phyloP scores from a whole-genome alignment of 1,140 invertebrate genomes.

The Apis dorsata region DNA sequence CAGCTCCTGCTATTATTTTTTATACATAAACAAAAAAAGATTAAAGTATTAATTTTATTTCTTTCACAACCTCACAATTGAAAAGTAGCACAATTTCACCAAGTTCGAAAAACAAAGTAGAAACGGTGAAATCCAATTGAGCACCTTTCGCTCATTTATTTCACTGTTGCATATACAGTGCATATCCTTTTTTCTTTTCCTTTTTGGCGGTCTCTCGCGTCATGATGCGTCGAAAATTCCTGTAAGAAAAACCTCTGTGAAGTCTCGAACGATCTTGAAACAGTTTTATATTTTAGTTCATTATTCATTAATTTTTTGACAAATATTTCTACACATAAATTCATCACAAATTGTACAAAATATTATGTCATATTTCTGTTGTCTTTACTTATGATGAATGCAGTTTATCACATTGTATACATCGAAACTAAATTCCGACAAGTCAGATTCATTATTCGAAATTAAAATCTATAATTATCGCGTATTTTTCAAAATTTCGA shows the following conservation, averaged over 20 bases:
- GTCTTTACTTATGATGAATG: too few relatives aligned
- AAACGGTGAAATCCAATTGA: neutral
- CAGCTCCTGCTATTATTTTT: too few relatives aligned
- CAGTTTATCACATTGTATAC: too few relatives aligned
- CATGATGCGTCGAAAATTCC: slow-evolving; percentile 35
- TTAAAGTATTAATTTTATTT: neutral
- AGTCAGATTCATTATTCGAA: too few relatives aligned
- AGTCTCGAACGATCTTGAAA: neutral
- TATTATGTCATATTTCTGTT: too few relatives aligned
- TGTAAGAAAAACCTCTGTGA: slow-evolving; percentile 22
- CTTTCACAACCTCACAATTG: neutral
- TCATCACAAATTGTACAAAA: too few relatives aligned
- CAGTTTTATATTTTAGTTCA: too few relatives aligned
- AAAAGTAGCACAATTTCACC: neutral
- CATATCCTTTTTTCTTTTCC: slow-evolving; percentile 30
- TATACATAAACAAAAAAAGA: neutral
- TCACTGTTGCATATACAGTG: neutral
- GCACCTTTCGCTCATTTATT: neutral
- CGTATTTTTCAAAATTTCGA: too few relatives aligned
- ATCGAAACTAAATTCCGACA: too few relatives aligned
- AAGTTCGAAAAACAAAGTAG: neutral
- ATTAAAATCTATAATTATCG: too few relatives aligned
- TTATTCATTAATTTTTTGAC: too few relatives aligned
- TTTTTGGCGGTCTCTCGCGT: slow-evolving; percentile 1
- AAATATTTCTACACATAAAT: too few relatives aligned